Base-by-base conservation (phyloP, 2,797 vertebrate species). In the Lacerta bilineata region DNA sequence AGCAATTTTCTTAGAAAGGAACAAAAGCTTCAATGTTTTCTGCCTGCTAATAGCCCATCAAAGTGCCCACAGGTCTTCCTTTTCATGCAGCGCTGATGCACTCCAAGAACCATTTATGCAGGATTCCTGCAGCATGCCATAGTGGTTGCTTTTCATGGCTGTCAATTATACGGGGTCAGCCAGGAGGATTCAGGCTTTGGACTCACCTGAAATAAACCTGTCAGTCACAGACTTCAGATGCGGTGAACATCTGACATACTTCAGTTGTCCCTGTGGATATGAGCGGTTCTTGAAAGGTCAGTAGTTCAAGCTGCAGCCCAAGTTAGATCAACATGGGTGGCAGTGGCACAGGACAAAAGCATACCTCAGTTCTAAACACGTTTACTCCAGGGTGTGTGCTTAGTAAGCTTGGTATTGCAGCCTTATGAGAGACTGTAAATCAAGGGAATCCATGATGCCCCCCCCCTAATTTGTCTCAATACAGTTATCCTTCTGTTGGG, bases 131-230 rank as follows among this genome's bases (percentile, higher is more conserved):
- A 25, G 43, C 74, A 39, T 18, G 64, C 25, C 33, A 27, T 18
- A 8, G 20, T 59, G 23, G 59, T 72, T 29, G 17, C 78, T 41
- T 61, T 27, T 39, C n/a, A 64, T n/a, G 25, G 27, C n/a, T 59
- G 27, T 10, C n/a, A 33, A n/a, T 83, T 83, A 69, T 55, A 68
- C 11, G 15, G 25, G 74, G 11, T 87, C 71, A 87, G 55, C 50
- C 69, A 72, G 55, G 41, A 68, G 33, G 36, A 69, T 68, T 59
- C 41, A 46, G 83, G 61, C 33, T 8, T 46, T 36, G 41, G 41
- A 50, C 59, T 83, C 59, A 36, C 72, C 59, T 68, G 72, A 76
- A 68, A 50, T 83, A 82, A 88, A 88, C 72, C 23, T 39, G 10
- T 9, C 29, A 83, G 59, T n/a, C n/a, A 75, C 41, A 76, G 13